phyloP scores from a whole-genome alignment of 1,140 invertebrate species.

The Caerostris darwini region DNA sequence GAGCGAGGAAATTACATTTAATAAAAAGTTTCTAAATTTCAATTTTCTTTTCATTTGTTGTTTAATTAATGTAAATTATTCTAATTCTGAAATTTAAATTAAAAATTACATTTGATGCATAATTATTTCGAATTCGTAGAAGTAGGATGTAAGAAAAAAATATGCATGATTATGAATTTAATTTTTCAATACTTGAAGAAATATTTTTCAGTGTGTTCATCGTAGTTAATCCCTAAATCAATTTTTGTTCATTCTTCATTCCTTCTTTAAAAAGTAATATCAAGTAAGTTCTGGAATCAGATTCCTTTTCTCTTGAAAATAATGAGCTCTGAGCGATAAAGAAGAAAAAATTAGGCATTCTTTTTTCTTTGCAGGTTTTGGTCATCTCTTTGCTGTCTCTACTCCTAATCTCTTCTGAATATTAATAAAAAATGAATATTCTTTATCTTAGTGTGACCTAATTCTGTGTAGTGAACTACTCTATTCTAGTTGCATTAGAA shows the following conservation, averaged over 20 bases:
- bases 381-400: slow-evolving; percentile 70
- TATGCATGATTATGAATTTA: too few relatives aligned
- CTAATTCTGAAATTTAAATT: too few relatives aligned
- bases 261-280: slow-evolving; percentile 31
- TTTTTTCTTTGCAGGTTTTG: slow-evolving; percentile 76
- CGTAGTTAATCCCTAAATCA: too few relatives aligned
- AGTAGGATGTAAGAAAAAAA: too few relatives aligned
- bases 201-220: too few relatives aligned
- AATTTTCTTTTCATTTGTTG: too few relatives aligned
- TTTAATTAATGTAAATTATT: too few relatives aligned
- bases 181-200: too few relatives aligned
- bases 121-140: too few relatives aligned
- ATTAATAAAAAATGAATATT: slow-evolving; percentile 57
- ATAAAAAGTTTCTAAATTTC: too few relatives aligned
- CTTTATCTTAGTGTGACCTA: slow-evolving; percentile 72
- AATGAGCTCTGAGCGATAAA: slow-evolving; percentile 58
- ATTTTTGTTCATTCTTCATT: background rate
- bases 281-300: slow-evolving; percentile 25
- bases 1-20: background rate
- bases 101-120: too few relatives aligned
- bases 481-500: background rate
- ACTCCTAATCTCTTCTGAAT: slow-evolving; percentile 76
- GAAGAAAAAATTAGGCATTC: slow-evolving; percentile 75
- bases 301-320: slow-evolving; percentile 3
- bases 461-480: background rate